A percentile compares a stretch with the other conserved stretches of the same genome.
These are phyloP conservation scores for Drosophila birchii DNA, from an alignment of 2,888 invertebrate genomes.

Conservation along the genomic window DNA sequence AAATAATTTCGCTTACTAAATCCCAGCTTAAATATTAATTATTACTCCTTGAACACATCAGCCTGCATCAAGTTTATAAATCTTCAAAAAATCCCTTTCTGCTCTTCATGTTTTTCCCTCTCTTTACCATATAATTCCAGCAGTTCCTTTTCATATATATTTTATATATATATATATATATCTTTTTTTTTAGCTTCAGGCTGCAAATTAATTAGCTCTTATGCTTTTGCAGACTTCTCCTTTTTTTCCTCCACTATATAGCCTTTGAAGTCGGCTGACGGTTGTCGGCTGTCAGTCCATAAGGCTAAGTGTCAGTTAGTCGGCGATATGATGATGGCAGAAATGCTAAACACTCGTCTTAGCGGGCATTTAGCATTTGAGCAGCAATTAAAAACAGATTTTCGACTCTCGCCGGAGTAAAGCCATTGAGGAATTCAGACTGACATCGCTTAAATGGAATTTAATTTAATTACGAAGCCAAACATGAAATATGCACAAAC, in stretches of 20 bases:
- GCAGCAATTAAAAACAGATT: constrained; percentile 33
- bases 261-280: constrained; percentile 52
- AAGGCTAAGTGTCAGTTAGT: constrained; percentile 14
- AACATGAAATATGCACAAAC: constrained; percentile 43
- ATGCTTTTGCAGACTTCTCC: not conserved
- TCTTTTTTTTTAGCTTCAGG: constrained; percentile 10
- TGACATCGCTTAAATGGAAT: constrained; percentile 56
- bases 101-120: not conserved
- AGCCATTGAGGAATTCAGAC: constrained; percentile 13
- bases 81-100: not conserved
- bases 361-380: constrained; percentile 27
- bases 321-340: constrained; percentile 10
- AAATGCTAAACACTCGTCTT: constrained; percentile 14
- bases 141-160: not conserved
- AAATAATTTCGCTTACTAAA: too few species aligned
- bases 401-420: constrained; percentile 4
- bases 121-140: not conserved
- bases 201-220: constrained; percentile 60
- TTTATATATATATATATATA: not conserved
- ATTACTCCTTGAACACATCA: not conserved
- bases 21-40: not conserved
- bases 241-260: not conserved
- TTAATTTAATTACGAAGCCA: constrained; percentile 64
- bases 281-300: constrained; percentile 28
- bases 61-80: not conserved